Evolutionary conservation across 2,797 vertebrate genomes (phyloP).

Genomic region (Lepus townsendii): DNA sequence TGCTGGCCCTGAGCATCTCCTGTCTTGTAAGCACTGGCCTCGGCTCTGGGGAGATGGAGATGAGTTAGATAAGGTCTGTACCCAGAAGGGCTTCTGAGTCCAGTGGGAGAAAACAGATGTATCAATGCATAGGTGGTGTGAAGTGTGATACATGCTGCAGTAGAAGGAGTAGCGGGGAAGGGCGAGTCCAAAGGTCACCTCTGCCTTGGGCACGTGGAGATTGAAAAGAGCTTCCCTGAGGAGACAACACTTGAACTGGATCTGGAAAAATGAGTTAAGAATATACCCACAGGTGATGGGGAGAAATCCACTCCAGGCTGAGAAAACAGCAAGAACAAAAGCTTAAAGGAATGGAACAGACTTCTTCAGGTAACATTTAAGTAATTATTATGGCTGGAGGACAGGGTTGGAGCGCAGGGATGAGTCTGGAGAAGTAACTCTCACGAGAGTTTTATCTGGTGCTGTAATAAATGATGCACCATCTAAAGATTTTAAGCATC

Average conservation of each 20-base stretch:
- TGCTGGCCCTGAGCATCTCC: not conserved
- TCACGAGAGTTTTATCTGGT: not conserved
- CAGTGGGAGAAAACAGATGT: not conserved
- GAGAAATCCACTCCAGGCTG: not conserved
- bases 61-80: constrained; percentile 34
- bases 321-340: constrained; percentile 51
- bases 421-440: not conserved
- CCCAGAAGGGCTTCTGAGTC: not conserved
- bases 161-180: not conserved
- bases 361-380: constrained; percentile 39
- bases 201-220: not conserved
- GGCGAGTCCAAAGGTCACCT: not conserved
- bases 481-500: not conserved
- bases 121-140: not conserved
- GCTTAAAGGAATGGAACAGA: not conserved
- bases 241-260: constrained; percentile 33
- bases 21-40: not conserved
- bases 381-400: constrained; percentile 3
- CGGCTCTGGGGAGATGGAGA: not conserved
- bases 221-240: constrained; percentile 42
- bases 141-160: not conserved
- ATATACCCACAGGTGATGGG: not conserved
- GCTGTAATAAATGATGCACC: not conserved
- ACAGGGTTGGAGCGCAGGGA: not conserved
- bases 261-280: constrained; percentile 53